Evolutionary conservation across 53 echinoderm and acorn worm species (phyloP).

Genomic region (Zoroaster sp.): DNA sequence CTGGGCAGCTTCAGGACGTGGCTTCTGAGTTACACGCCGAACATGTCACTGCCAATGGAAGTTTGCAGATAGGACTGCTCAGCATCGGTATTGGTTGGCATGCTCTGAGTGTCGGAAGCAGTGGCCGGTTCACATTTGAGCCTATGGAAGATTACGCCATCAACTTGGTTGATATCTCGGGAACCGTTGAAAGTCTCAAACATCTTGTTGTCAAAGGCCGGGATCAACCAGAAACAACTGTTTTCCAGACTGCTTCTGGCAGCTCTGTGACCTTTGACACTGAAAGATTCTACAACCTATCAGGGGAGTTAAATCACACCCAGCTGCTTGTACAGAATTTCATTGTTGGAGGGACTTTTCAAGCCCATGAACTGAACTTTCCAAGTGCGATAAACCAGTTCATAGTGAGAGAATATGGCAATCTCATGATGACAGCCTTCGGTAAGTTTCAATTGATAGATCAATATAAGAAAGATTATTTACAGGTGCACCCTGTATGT

Average conservation of each 20-base stretch:
- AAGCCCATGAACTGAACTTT: constrained; percentile 49
- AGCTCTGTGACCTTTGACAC: constrained; percentile 64
- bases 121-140: constrained; percentile 52
- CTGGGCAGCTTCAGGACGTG: neutral
- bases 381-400: constrained; percentile 22
- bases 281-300: constrained; percentile 22
- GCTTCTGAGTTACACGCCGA: constrained; percentile 42
- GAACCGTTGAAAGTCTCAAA: constrained; percentile 45
- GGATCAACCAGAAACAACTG: neutral
- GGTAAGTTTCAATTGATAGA: constrained; percentile 31
- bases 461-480: too few species aligned
- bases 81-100: constrained; percentile 54
- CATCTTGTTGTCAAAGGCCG: constrained; percentile 45
- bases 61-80: constrained; percentile 27
- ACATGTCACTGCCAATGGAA: constrained; percentile 49
- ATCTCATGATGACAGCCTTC: constrained; percentile 51
- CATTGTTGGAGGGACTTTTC: constrained; percentile 47
- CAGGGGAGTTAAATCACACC: constrained; percentile 24
- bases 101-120: constrained; percentile 4
- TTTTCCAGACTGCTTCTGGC: constrained; percentile 47
- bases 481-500: too few species aligned
- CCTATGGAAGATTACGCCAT: constrained; percentile 43
- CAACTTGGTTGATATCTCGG: constrained; percentile 36
- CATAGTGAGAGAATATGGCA: constrained; percentile 33
- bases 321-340: constrained; percentile 35